Base-by-base conservation (phyloP, 2,888 invertebrate genomes). In the Calliopum simillimum region DNA sequence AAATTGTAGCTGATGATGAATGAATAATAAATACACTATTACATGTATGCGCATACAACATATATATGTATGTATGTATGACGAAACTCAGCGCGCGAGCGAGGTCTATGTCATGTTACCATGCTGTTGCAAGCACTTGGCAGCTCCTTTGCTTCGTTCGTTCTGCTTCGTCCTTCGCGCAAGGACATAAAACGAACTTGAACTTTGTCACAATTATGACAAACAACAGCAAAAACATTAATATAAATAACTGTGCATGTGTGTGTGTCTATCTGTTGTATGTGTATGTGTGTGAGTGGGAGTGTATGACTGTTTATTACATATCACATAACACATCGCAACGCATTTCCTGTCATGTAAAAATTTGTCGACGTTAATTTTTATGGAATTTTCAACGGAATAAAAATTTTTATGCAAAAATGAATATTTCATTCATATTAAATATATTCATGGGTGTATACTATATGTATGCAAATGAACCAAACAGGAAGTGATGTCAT, bases 331-430 rank as follows among this genome's bases (percentile, higher is more conserved):
- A 19, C 53, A 21, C 53, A 23, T 53, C 23, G 53, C 13, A 23
- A 16, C 53, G 53, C 53, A 53, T 8, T 21, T 53, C 19, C 23
- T 23, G 21, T 53, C 21, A 53, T 53, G 53, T 53, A 53, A 53
- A 8, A 53, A 53, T 53, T 19, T 53, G 53, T 53, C 53, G 23
- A 53, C 53, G 23, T 53, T 53, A 23, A 23, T 23, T 53, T 53
- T 53, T 19, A 23, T 8, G 33, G 33, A 33, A 33, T 33, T 23
- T 53, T 53, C 19, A 3, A 23, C 33, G 33, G 33, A 33, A 33
- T 33, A 8, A 33, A 33, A 33, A 33, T 8, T 33, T 33, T 5
- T 33, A 8, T 33, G 33, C 8, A 33, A 33, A 33, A 53, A 53
- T 53, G 16, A 53, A 53, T 53, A 53, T 53, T 53, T 53, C 53